phyloP scores from a whole-genome alignment of 1,140 invertebrate species.

The Drosophila kurseongensis region DNA sequence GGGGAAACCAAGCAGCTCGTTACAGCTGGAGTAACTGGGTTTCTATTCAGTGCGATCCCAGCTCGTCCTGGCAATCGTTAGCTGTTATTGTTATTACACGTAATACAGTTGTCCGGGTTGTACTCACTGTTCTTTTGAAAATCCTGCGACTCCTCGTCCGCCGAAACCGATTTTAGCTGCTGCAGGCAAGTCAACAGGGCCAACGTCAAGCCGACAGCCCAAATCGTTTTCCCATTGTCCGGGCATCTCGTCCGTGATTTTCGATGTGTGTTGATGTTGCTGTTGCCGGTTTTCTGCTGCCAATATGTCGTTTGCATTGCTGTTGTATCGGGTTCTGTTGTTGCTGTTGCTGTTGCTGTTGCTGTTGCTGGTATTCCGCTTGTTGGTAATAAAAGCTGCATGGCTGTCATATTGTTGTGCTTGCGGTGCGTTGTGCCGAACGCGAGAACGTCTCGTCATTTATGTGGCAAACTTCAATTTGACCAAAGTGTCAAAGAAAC shows the following conservation, averaged over 20 bases:
- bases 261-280: slow-evolving; percentile 56
- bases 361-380: slow-evolving; percentile 30
- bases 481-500: slow-evolving; percentile 59
- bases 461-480: slow-evolving; percentile 70
- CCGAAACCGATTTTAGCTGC: slow-evolving; percentile 37
- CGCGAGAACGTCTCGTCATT: slow-evolving; percentile 73
- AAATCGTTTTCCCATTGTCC: slow-evolving; percentile 62
- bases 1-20: slow-evolving; percentile 35
- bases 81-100: slow-evolving; percentile 29
- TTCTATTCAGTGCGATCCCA: background rate
- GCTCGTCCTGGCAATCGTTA: slow-evolving; percentile 21
- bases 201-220: slow-evolving; percentile 48
- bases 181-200: slow-evolving; percentile 57
- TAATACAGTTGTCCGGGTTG: slow-evolving; percentile 17
- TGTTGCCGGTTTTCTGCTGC: slow-evolving; percentile 24
- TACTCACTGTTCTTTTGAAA: slow-evolving; percentile 84
- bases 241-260: slow-evolving; percentile 72
- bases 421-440: slow-evolving; percentile 59
- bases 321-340: slow-evolving; percentile 14
- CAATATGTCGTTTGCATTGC: slow-evolving; percentile 49
- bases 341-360: slow-evolving; percentile 24
- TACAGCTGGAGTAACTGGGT: slow-evolving; percentile 23
- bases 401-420: slow-evolving; percentile 68
- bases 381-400: slow-evolving; percentile 71
- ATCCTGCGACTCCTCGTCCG: slow-evolving; percentile 79